Conservation (phyloP, 2,888 invertebrate species). For the Parnassius glacialis region DNA sequence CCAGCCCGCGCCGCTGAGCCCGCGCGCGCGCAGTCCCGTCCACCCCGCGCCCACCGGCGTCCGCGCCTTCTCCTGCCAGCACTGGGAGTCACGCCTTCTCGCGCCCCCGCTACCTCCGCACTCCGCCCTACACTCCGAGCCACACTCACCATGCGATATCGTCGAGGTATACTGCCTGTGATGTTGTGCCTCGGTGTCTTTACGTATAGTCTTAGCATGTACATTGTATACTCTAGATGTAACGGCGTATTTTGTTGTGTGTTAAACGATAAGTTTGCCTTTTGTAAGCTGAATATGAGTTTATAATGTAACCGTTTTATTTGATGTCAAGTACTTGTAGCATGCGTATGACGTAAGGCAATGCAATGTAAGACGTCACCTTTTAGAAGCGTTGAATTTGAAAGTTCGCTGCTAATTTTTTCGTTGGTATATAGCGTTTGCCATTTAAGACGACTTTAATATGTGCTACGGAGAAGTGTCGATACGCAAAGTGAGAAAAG, state of each 20-base stretch:
- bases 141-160: constrained; percentile 69
- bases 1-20: constrained; percentile 76
- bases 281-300: constrained; percentile 18
- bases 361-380: constrained; percentile 56
- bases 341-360: constrained; percentile 51
- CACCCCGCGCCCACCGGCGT: constrained; percentile 80
- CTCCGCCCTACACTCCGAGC: constrained; percentile 72
- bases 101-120: constrained; percentile 72
- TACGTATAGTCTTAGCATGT: constrained; percentile 29
- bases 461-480: constrained; percentile 66
- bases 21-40: constrained; percentile 74
- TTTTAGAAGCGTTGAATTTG: constrained; percentile 35
- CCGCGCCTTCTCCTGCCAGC: constrained; percentile 82
- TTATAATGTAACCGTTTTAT: constrained; percentile 15
- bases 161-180: constrained; percentile 70
- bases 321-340: constrained; percentile 9
- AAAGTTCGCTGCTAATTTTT: constrained; percentile 24
- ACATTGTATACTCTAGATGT: constrained; percentile 23
- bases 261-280: constrained; percentile 15
- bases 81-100: constrained; percentile 80
- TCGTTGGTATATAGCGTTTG: constrained; percentile 37
- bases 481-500: constrained; percentile 68
- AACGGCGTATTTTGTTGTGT: constrained; percentile 23
- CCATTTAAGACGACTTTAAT: constrained; percentile 45
- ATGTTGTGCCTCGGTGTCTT: constrained; percentile 48